Evolutionary conservation across 2,797 vertebrate species (phyloP), one percentile per base, ranked within the genome.

Genomic region (Sus cebifrons): DNA sequence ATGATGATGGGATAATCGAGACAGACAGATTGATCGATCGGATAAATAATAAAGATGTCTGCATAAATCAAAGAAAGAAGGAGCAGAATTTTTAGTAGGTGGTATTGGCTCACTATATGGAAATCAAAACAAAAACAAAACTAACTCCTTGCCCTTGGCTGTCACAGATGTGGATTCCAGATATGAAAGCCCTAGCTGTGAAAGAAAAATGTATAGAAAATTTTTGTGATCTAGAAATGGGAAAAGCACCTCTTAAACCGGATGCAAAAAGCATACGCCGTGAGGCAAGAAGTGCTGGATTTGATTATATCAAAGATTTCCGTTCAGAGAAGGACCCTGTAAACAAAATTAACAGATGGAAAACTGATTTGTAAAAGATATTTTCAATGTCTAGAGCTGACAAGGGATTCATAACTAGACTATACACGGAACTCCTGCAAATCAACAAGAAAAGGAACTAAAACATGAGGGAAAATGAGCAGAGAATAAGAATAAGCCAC

Each of bases 231-330:
- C 62, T 44, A 82, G 86, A 78, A 14, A n/a, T 11, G 15, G 25
- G 56, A 5, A 77, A 91, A 44, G 36, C 71, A 29, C 17, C 29
- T 86, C 75, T 81, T 82, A 74, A 67, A 77, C 23, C 49, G 49
- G 67, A 77, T 44, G 44, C 44, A 4, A 56, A 74, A 65, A 58
- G 3, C 54, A 62, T 8, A 56, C 56, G 14, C 6, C 11, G 44
- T 1, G 15, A 60, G 11, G 58, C 32, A 75, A 86, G 68, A 88
- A 87, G 68, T 56, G 36, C 78, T 29, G 15, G 23, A 2, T 60
- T 85, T 91, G 58, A 73, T 84, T n/a, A 60, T 40, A 73, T 27
- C 65, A 64, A 92, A 79, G 14, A 60, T 29, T 96, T 89, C 40
- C 92, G 58, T 27, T 92, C 60, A 29, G 11, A 13, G 18, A 87